Percentiles rank a stretch among this genome's conserved stretches.
phyloP scores from a whole-genome alignment of 92 coral and sea anemone genomes.

The Paramuricea clavata region DNA sequence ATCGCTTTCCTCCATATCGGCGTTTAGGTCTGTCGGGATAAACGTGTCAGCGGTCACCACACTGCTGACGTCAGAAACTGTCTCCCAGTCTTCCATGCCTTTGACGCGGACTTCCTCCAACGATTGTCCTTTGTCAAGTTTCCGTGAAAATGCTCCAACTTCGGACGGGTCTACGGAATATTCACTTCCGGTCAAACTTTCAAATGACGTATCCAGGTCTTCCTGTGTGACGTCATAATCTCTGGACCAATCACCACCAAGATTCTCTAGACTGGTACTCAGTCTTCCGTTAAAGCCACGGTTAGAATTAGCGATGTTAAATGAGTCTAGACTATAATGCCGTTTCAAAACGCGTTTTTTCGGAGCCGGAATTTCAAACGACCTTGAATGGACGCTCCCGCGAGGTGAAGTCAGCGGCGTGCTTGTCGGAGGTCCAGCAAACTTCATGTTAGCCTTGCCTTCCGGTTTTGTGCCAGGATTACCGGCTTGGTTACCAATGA shows the following conservation, averaged over 20 bases:
- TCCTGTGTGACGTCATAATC: not conserved
- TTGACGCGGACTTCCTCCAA: not conserved
- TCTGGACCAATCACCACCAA: conserved; percentile 30
- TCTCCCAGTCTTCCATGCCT: conserved; percentile 15
- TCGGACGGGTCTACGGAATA: conserved; percentile 7
- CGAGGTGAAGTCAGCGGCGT: conserved; percentile 47
- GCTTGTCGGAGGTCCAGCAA: conserved; percentile 18
- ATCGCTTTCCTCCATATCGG: conserved; percentile 13
- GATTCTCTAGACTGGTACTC: conserved; percentile 22
- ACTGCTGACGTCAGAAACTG: conserved; percentile 17
- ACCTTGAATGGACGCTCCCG: conserved; percentile 1
- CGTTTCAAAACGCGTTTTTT: not conserved
- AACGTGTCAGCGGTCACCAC: not conserved
- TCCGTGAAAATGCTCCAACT: not conserved
- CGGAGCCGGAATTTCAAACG: not conserved
- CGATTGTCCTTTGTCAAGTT: not conserved
- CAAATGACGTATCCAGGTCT: conserved; percentile 17
- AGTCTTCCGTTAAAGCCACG: not conserved
- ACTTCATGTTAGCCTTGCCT: not conserved
- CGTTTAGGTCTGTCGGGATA: not conserved
- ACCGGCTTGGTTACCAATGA: conserved; percentile 16
- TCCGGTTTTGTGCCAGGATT: not conserved
- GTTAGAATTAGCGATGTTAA: not conserved
- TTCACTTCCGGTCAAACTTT: conserved; percentile 16
- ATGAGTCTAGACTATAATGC: conserved; percentile 16